phyloP scores from a whole-genome alignment of 2,113 vertebrate genomes.

The Oncorhynchus kisutch region DNA sequence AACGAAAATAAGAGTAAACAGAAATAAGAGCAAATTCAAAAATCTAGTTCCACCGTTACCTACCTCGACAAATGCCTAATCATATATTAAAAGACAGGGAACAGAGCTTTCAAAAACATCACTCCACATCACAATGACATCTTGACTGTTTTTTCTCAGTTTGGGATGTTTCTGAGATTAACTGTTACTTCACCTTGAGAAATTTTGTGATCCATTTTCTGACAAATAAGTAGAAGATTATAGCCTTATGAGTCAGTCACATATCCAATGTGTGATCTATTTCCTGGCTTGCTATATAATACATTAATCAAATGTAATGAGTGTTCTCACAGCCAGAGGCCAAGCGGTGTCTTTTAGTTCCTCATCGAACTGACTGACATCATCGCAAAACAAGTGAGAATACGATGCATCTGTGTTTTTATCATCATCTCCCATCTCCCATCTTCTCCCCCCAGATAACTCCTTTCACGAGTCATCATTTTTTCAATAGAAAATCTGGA shows the following conservation, averaged over 20 bases:
- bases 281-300: constrained; percentile 1
- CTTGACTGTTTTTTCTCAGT: neutral
- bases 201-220: constrained; percentile 8
- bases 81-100: neutral
- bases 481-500: constrained; percentile 52
- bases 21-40: neutral
- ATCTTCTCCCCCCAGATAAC: constrained; percentile 36
- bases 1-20: neutral
- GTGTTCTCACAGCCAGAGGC: constrained; percentile 22
- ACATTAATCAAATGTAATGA: constrained; percentile 35
- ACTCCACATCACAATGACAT: neutral
- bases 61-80: too few relatives aligned
- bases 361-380: constrained; percentile 31
- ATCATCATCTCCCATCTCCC: constrained; percentile 25
- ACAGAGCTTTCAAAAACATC: too few relatives aligned
- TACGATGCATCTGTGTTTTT: constrained; percentile 49
- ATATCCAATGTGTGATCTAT: constrained; percentile 1
- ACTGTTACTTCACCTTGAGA: constrained; percentile 1
- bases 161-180: neutral
- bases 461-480: constrained; percentile 41
- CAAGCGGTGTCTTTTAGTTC: neutral
- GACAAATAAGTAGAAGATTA: neutral
- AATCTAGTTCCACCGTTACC: too few relatives aligned
- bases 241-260: neutral
- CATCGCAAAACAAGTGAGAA: constrained; percentile 37